phyloP scores from a whole-genome alignment of 1,140 invertebrate genomes.

The Stenopsyche tienmushanensis region DNA sequence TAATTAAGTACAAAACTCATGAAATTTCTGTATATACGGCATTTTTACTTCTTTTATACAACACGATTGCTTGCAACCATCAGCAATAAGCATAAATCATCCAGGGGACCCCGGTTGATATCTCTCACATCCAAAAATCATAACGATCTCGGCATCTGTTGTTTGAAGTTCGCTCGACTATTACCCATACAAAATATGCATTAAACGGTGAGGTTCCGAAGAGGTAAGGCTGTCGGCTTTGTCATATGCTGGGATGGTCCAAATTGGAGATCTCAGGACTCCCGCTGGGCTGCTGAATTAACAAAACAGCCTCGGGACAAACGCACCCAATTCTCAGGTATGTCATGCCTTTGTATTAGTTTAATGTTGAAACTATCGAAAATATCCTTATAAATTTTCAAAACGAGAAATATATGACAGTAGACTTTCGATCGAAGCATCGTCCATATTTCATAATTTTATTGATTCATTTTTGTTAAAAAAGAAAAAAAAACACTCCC shows the following conservation, averaged over 20 bases:
- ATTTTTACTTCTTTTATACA: no score
- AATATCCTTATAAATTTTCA: not conserved
- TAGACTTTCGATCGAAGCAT: no score
- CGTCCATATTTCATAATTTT: no score
- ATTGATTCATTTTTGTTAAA: no score
- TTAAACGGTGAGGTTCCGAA: constrained; percentile 6
- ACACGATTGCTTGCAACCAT: constrained; percentile 2
- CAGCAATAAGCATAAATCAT: no score
- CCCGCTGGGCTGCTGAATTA: constrained; percentile 41
- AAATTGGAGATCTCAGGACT: constrained; percentile 22
- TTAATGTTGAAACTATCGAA: no score
- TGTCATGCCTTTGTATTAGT: constrained; percentile 1
- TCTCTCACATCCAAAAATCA: not conserved
- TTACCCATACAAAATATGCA: constrained; percentile 19
- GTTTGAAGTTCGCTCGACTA: constrained; percentile 13
- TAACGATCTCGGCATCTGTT: constrained; percentile 8
- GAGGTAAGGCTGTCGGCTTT: constrained; percentile 14
- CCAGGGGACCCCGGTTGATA: no score
- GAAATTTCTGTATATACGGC: no score
- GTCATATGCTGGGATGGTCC: constrained; percentile 9
- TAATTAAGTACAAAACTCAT: no score
- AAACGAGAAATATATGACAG: no score
- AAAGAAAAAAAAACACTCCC: no score
- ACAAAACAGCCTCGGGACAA: constrained; percentile 38
- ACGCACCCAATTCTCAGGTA: constrained; percentile 22